Evolutionary conservation across 2,113 vertebrate species (phyloP), one percentile per base, ranked within the genome.

Genomic region (Ctenodactylus gundi): DNA sequence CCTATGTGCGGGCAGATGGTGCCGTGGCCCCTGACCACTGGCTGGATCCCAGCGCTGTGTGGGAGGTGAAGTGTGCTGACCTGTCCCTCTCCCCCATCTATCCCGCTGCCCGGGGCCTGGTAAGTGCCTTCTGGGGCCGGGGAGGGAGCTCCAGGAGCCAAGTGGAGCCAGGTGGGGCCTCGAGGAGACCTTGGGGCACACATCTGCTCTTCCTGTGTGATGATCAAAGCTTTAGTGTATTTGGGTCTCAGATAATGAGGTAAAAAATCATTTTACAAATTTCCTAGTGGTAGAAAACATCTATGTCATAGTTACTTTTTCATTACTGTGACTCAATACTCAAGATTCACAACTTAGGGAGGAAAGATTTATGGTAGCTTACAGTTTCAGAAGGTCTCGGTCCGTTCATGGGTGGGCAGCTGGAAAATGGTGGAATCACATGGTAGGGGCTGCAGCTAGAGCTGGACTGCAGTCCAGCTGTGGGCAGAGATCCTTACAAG

Each of bases 31-130:
- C 99, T 0, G 99, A 99, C 85, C 98, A 99, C 86, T 99, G 99
- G 99, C 97, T 99, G 85, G 99, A 99, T 8, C 98, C 99, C 1
- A 97, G 98, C 2, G 98, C 99, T 39, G 99, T 99, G 7, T 99
- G 99, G 99, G 99, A 99, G 94, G 99, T 99, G 93, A 99, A 99
- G 97, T 99, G 99, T 1, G 99, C 99, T 0, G 99, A 99, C 94
- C 98, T 99, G 41, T 99, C 99, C 1, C 98, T 99, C 89, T 99
- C 99, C 0, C 99, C 99, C 0, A 95, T 99, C 95, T 99, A 99
- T 97, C 99, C 99, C 5, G 99, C 99, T 1, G 99, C 98, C 70
- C 98, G 98, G 85, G 99, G 99, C 97, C 87, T 99, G 99, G 99
- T 99, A 94, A 98, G 99, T 98, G 11, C 6, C 13, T 98, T 11